Conservation (phyloP, 2,113 vertebrate species). For the Brienomyrus longianalis region DNA sequence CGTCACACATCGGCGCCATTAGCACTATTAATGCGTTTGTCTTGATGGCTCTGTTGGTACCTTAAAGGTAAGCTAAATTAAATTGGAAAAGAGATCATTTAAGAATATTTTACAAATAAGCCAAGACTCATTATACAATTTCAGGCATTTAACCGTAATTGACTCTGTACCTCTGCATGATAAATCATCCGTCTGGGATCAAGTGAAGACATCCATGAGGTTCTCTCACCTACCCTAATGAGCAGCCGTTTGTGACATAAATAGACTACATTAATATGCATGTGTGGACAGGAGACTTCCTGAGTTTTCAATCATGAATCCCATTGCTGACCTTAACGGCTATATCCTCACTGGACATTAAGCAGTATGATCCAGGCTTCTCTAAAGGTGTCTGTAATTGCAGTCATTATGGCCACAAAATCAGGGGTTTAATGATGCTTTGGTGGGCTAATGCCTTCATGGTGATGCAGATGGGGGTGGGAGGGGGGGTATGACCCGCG, state of each 20-base stretch:
- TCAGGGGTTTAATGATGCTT: slow-evolving; percentile 35
- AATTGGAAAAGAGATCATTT: not conserved
- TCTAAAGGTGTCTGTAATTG: slow-evolving; percentile 36
- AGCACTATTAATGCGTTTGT: not conserved
- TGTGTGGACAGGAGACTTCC: not conserved
- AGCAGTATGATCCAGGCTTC: slow-evolving; percentile 25
- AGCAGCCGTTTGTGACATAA: not conserved
- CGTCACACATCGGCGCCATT: not conserved
- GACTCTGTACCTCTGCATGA: not conserved
- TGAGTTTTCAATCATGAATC: slow-evolving; percentile 12
- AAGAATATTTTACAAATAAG: slow-evolving; percentile 4
- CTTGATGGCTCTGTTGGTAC: not conserved
- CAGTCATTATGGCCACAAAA: slow-evolving; percentile 36
- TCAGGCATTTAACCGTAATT: not conserved
- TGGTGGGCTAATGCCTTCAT: slow-evolving; percentile 31
- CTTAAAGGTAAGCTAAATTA: not conserved
- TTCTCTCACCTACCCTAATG: not conserved
- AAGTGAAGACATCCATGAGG: not conserved
- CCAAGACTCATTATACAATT: not conserved
- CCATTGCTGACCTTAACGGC: slow-evolving; percentile 25
- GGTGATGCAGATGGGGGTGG: slow-evolving; percentile 14
- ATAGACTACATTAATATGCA: not conserved
- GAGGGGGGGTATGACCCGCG: not conserved
- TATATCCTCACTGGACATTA: slow-evolving; percentile 15
- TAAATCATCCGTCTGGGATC: not conserved